phyloP scores from a whole-genome alignment of 2,888 invertebrate species.

The Chesias legatella region DNA sequence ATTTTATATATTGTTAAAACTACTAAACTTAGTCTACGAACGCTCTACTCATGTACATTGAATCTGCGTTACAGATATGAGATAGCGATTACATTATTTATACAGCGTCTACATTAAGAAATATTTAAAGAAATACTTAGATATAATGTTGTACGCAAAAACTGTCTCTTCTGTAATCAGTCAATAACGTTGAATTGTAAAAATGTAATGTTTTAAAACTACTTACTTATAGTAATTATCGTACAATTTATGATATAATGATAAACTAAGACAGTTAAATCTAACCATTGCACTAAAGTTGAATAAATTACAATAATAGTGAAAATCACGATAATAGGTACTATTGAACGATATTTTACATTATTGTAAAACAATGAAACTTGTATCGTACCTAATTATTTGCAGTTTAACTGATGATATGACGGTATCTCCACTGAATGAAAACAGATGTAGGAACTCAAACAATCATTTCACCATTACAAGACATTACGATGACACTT shows the following conservation, averaged over 20 bases:
- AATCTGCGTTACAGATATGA: conserved; percentile 62
- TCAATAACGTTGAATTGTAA: conserved; percentile 66
- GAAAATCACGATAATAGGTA: conserved; percentile 57
- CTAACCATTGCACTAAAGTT: conserved; percentile 80
- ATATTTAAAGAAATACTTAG: conserved; percentile 51
- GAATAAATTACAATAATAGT: conserved; percentile 72
- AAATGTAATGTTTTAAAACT: conserved; percentile 59
- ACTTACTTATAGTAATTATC: conserved; percentile 66
- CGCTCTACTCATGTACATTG: conserved; percentile 64
- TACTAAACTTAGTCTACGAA: conserved; percentile 67
- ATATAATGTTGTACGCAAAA: conserved; percentile 60
- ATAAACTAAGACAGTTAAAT: conserved; percentile 68
- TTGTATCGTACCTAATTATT: conserved; percentile 50
- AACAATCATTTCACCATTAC: conserved; percentile 36
- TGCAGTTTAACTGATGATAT: conserved; percentile 45
- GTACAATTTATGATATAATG: conserved; percentile 58
- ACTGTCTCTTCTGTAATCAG: conserved; percentile 63
- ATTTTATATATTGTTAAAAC: conserved; percentile 68
- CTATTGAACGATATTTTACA: conserved; percentile 47
- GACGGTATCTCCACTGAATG: conserved; percentile 30
- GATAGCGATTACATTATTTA: conserved; percentile 62
- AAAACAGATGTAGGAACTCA: conserved; percentile 49
- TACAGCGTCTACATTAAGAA: conserved; percentile 59
- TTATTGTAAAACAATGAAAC: conserved; percentile 37
- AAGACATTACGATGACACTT: conserved; percentile 41